Evolutionary conservation across 2,797 vertebrate genomes (phyloP).

Genomic region (Schizopygopsis malacanthus): DNA sequence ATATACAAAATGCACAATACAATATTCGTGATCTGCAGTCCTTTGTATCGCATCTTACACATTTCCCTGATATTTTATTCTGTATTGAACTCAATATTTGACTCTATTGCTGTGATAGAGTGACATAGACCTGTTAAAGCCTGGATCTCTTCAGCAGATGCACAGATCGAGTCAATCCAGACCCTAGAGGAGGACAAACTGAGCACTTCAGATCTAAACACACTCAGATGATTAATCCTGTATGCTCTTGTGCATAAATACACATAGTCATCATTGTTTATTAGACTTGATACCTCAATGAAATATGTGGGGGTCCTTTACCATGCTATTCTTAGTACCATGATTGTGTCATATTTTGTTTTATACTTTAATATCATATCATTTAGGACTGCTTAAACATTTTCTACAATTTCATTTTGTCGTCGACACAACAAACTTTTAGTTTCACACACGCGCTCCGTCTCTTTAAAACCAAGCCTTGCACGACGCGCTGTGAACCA

Average conservation of each 20-base stretch:
- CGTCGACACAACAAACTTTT: background rate
- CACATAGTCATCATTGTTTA: background rate
- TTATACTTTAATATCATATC: background rate
- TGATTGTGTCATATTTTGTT: background rate
- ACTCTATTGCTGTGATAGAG: background rate
- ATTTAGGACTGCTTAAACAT: background rate
- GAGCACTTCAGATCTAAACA: background rate
- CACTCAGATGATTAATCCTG: background rate
- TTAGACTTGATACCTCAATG: background rate
- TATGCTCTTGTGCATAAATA: background rate
- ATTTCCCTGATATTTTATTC: background rate
- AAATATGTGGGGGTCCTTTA: background rate
- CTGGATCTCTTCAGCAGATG: background rate
- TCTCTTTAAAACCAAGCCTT: slow-evolving; percentile 43
- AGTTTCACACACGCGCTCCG: background rate
- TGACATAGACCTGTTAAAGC: background rate
- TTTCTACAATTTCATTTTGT: background rate
- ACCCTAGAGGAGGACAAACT: background rate
- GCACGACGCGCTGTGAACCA: slow-evolving; percentile 50
- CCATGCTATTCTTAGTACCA: background rate
- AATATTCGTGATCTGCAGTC: background rate
- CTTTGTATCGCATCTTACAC: background rate
- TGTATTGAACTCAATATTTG: background rate
- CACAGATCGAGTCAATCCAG: background rate
- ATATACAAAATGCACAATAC: background rate